Evolutionary conservation across 1,140 invertebrate species (phyloP).

Genomic region (Ceratina japonica): DNA sequence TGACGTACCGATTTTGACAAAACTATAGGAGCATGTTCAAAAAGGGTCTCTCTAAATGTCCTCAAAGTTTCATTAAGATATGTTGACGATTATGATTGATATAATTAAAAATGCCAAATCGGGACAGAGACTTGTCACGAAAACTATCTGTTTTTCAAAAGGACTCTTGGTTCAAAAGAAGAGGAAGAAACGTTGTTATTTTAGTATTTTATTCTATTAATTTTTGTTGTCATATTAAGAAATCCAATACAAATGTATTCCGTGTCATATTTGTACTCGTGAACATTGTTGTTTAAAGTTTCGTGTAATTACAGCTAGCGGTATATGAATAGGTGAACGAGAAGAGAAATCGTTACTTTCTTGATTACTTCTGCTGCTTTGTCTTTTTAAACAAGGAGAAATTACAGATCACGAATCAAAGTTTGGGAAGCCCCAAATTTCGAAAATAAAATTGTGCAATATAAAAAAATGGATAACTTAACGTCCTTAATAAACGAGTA

Average conservation of each 20-base stretch:
- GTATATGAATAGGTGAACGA: conserved; percentile 13
- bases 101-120: no score
- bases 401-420: background rate
- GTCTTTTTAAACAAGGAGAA: conserved; percentile 38
- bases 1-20: no score
- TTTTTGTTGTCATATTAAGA: conserved; percentile 69
- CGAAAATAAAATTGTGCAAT: background rate
- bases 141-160: no score
- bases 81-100: no score
- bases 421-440: conserved; percentile 16
- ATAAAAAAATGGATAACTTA: background rate
- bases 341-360: conserved; percentile 20
- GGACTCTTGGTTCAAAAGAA: no score
- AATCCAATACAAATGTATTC: conserved; percentile 75
- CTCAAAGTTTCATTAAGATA: no score
- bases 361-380: conserved; percentile 35
- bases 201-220: conserved; percentile 62
- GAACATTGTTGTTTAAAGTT: conserved; percentile 73
- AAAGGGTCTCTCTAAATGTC: no score
- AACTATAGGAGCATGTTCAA: no score
- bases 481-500: background rate
- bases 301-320: conserved; percentile 34
- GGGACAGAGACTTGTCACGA: no score
- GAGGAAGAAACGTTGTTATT: conserved; percentile 11
- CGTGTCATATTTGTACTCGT: conserved; percentile 74